Evolutionary conservation across 1,140 invertebrate species (phyloP).

Genomic region (Eurosta solidaginis): DNA sequence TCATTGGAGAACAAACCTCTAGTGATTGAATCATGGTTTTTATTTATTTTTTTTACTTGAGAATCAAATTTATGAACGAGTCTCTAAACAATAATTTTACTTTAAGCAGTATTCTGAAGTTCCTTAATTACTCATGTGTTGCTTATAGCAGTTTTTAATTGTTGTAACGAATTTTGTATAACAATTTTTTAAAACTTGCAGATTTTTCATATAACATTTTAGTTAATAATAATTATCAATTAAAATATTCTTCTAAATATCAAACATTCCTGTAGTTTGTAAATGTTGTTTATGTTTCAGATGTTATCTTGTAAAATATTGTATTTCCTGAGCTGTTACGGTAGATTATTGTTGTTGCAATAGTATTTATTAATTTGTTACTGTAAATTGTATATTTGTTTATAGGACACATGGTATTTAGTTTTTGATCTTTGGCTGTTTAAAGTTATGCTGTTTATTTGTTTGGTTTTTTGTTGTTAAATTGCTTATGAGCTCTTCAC

Average conservation of each 20-base stretch:
- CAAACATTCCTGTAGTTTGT: not conserved
- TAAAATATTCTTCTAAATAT: not conserved
- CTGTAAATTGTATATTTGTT: not conserved
- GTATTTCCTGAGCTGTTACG: constrained; percentile 16
- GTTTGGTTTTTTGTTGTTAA: too few species aligned
- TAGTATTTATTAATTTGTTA: not conserved
- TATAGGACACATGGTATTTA: not conserved
- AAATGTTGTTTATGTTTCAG: constrained; percentile 11
- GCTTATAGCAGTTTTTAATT: not conserved
- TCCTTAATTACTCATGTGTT: not conserved
- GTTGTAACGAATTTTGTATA: not conserved
- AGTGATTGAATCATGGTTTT: not conserved
- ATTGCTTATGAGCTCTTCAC: not conserved
- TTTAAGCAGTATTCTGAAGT: not conserved
- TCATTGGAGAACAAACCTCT: not conserved
- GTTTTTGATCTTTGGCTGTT: constrained; percentile 10
- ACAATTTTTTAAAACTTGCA: not conserved
- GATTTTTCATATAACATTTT: not conserved
- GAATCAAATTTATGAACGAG: constrained; percentile 16
- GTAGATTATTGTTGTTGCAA: constrained; percentile 5
- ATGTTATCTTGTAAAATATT: not conserved
- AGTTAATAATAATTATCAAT: constrained; percentile 18
- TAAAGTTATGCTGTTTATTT: not conserved
- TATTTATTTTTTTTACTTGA: not conserved
- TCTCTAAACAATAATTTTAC: constrained; percentile 8